phyloP scores from a whole-genome alignment of 2,113 vertebrate genomes.

The Chlamydotis undulata region DNA sequence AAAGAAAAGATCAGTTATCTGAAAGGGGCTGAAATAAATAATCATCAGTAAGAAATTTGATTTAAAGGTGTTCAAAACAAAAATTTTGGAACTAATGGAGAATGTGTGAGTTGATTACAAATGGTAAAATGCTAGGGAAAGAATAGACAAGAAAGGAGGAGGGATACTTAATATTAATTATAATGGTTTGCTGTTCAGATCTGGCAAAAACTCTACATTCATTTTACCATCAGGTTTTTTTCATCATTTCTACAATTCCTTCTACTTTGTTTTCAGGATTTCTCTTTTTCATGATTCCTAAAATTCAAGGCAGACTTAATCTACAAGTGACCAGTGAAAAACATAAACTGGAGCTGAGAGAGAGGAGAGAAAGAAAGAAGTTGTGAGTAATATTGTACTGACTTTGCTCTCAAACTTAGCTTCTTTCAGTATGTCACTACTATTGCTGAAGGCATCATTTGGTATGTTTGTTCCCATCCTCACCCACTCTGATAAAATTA shows the following conservation, averaged over 20 bases:
- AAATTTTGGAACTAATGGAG: not conserved
- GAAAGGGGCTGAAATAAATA: not conserved
- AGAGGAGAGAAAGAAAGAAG: not conserved
- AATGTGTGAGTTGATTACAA: not conserved
- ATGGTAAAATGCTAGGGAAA: not conserved
- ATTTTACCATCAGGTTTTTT: not conserved
- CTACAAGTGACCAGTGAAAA: not conserved
- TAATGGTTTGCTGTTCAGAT: not conserved
- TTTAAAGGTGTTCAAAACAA: not conserved
- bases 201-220: fast-evolving
- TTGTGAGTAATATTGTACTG: fast-evolving
- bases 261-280: not conserved
- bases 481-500: not conserved
- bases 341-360: not conserved
- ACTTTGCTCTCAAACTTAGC: fast-evolving
- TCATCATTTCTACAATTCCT: not conserved
- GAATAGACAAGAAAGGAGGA: not conserved
- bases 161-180: not conserved
- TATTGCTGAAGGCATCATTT: not conserved
- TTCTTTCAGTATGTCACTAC: not conserved
- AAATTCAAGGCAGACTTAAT: not conserved
- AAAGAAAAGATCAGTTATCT: not conserved
- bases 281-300: not conserved
- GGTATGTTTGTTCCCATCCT: not conserved
- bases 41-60: not conserved